phyloP scores from a whole-genome alignment of 2,888 invertebrate genomes.

The Rhyacophila evoluta region DNA sequence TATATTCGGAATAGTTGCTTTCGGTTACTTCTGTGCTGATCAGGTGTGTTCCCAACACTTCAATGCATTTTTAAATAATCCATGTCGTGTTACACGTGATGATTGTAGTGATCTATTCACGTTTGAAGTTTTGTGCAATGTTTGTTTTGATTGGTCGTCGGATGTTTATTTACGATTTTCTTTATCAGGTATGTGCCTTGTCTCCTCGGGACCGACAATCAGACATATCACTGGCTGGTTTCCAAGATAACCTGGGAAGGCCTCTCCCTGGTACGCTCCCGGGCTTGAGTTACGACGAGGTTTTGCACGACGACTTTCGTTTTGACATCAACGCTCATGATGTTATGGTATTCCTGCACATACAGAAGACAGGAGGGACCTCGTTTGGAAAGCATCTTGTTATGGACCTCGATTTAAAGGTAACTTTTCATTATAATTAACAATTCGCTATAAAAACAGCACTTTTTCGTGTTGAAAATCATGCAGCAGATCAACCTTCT shows the following conservation, averaged over 20 bases:
- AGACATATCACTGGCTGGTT: constrained; percentile 66
- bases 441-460: too few species aligned
- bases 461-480: too few species aligned
- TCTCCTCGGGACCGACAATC: constrained; percentile 73
- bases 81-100: not conserved
- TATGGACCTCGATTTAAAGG: constrained; percentile 88
- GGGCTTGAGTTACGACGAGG: constrained; percentile 86
- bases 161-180: constrained; percentile 41
- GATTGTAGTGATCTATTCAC: not conserved
- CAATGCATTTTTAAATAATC: constrained; percentile 11
- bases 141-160: constrained; percentile 42
- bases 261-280: constrained; percentile 70
- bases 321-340: constrained; percentile 94
- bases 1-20: constrained; percentile 87
- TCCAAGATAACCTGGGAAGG: constrained; percentile 69
- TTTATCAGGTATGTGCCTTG: constrained; percentile 77
- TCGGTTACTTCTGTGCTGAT: constrained; percentile 91
- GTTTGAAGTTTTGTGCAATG: constrained; percentile 23
- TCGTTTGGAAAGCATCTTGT: constrained; percentile 97
- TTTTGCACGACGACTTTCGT: constrained; percentile 86
- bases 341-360: constrained; percentile 97
- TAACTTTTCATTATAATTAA: too few species aligned
- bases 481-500: too few species aligned
- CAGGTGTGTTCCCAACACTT: constrained; percentile 68
- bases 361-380: constrained; percentile 99